Base-by-base conservation (phyloP, 2,797 vertebrate species). In the Cynodonichthys magdalenae region DNA sequence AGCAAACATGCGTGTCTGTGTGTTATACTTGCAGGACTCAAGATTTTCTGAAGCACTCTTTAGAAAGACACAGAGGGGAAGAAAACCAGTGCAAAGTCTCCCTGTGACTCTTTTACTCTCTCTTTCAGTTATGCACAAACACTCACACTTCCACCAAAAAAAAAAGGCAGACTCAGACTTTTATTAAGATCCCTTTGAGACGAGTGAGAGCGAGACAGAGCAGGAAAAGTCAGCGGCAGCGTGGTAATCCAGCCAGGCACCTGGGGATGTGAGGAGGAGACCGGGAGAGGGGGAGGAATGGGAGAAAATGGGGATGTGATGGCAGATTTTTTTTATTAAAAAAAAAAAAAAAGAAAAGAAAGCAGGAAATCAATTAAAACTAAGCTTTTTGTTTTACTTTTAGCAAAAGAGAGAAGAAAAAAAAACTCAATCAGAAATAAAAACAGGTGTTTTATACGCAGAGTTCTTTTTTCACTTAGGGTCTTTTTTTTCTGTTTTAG, bases 21-120 rank as follows among this genome's bases (percentile, higher is more conserved):
- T 74, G 70, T 81, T 68, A 70, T 71, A 74, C 86, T 87, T 91
- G 90, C 92, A 89, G 92, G 86, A 86, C 83, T 69, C 44, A 72
- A 56, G 69, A 91, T 92, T 94, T 93, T 93, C 93, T 93, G 90
- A 92, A 94, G 92, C 93, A 90, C 90, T 76, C 90, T 91, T 93
- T 90, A 89, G 87, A 91, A 87, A 89, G 85, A 79, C 83, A 79
- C 84, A 80, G 84, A 77, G 87, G 80, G 81, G 89, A 82, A 89
- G 83, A 88, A 91, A 87, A 85, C 66, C 75, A 67, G 77, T 65
- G 60, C 64, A 87, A 88, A 86, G 64, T 77, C 77, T 73, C 27
- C 75, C 62, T 50, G 60, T 64, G 44, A 67, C 65, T 63, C 41
- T n/a, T 59, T 57, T 51, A 2, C 48, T 11, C 60, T 36, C 46